phyloP scores from a whole-genome alignment of 2,797 vertebrate genomes.

The Sebastes diploproa region DNA sequence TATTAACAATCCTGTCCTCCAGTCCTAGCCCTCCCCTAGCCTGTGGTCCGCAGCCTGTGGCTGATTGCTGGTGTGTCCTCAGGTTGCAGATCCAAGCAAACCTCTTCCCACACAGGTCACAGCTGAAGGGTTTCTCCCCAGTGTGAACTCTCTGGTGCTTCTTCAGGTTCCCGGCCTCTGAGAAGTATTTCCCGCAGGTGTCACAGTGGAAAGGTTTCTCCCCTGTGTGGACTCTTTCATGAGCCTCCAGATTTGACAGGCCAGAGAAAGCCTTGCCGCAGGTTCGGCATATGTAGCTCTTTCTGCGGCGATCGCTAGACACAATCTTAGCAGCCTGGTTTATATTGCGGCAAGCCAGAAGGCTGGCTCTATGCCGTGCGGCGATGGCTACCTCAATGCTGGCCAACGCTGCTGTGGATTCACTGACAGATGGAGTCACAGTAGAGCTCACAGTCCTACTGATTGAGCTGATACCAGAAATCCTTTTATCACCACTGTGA shows the following conservation, averaged over 20 bases:
- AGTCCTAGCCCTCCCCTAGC: background rate
- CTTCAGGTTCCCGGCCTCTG: constrained; percentile 82
- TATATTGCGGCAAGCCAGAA: constrained; percentile 9
- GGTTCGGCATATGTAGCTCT: constrained; percentile 68
- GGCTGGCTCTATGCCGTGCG: constrained; percentile 24
- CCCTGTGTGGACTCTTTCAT: constrained; percentile 79
- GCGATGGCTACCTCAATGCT: constrained; percentile 23
- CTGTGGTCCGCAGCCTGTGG: constrained; percentile 58
- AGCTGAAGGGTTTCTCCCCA: constrained; percentile 80
- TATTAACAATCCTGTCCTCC: background rate
- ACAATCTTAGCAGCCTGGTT: fast-evolving
- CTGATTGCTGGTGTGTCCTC: constrained; percentile 79
- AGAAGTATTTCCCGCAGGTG: constrained; percentile 79
- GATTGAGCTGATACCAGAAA: constrained; percentile 14
- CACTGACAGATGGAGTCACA: background rate
- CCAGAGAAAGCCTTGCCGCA: constrained; percentile 81
- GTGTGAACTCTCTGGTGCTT: constrained; percentile 84
- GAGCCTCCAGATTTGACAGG: constrained; percentile 77
- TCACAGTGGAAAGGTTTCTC: constrained; percentile 78
- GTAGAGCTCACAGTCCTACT: constrained; percentile 20
- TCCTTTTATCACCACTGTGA: background rate
- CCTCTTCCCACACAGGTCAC: constrained; percentile 76
- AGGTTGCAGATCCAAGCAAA: constrained; percentile 84
- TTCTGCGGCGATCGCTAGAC: constrained; percentile 50
- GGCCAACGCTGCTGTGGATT: constrained; percentile 16